Percentiles rank a stretch among this genome's conserved stretches.
Conservation (phyloP, 1,140 invertebrate genomes). For the Choristoneura fumiferana region DNA sequence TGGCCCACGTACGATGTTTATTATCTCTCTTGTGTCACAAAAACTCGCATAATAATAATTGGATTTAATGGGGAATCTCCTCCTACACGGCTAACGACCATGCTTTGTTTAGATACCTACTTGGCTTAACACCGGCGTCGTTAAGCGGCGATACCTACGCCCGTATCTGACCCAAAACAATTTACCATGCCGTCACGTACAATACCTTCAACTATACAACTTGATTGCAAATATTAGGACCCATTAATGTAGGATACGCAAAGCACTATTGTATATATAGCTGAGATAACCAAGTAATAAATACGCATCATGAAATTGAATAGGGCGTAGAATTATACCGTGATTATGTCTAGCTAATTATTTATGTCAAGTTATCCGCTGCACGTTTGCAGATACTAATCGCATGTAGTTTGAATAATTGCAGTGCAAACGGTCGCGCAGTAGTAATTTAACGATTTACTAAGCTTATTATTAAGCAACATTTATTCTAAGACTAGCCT, state of each 20-base stretch:
- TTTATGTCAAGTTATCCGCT: constrained; percentile 13
- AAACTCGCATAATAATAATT: constrained; percentile 68
- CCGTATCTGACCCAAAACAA: constrained; percentile 19
- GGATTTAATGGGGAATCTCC: constrained; percentile 64
- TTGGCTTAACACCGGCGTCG: constrained; percentile 25
- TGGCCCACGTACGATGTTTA: constrained; percentile 61
- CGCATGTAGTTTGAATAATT: constrained; percentile 15
- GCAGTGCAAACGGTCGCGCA: constrained; percentile 4
- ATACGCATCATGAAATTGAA: constrained; percentile 14
- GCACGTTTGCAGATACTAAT: constrained; percentile 9
- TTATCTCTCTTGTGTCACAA: constrained; percentile 57
- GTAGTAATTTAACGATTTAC: too few relatives aligned
- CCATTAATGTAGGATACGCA: constrained; percentile 1
- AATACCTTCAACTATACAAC: constrained; percentile 16
- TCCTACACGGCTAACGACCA: constrained; percentile 58
- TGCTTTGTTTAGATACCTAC: constrained; percentile 54
- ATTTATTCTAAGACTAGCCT: too few relatives aligned
- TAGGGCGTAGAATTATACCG: neutral
- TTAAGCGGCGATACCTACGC: constrained; percentile 15
- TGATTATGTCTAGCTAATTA: neutral
- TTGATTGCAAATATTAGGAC: constrained; percentile 17
- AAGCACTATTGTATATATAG: constrained; percentile 4
- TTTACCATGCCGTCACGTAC: constrained; percentile 21
- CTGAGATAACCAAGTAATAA: constrained; percentile 7
- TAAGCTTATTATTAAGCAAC: too few relatives aligned